Evolutionary conservation across 64 coral and sea anemone species (phyloP), one percentile per base, ranked within the genome.

Genomic region (Actinia tenebrosa): DNA sequence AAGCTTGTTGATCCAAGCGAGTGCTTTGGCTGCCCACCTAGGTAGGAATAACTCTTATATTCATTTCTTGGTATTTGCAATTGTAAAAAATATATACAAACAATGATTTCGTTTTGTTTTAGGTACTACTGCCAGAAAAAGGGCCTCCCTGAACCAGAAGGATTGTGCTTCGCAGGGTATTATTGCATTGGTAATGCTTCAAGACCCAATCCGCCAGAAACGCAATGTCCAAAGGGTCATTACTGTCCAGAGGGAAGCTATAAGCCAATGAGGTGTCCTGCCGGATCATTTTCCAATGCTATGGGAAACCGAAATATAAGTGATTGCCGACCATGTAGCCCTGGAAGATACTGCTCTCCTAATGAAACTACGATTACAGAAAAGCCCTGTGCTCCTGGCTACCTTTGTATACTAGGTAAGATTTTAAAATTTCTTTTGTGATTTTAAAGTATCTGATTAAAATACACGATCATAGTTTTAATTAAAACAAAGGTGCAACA

Each of bases 271-370:
- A 90, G 90, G 13, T 99, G 97, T 20, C 97, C 97, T 84, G 77
- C 90, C 22, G 97, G 97, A n/a, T 99, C 97, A 4, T 99, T 95
- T 77, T 89, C 97, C 22, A 99, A 99, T 86, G 89, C 97, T 18
- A 89, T 84, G 52, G 63, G 86, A 81, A 99, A 99, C 86, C 89
- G 89, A 20, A 99, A 99, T 46, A 58, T 89, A 3, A 86, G 89
- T 79, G 97, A 99, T 44, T 99, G 97, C 68, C 92, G 91, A 72
- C 97, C 97, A 1, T 99, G 97, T 55, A 99, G 93, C 37, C 93
- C 97, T 87, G 97, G 97, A 45, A 88, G 95, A 56, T 99, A 99
- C 63, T 99, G 97, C 66, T 91, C 95, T 60, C 90, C 97, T 62
- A 99, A 89, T 64, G 91, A 85, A 42, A 58, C 45, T 42, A 90